These are phyloP conservation scores for Aix galericulata DNA, from an alignment of 2,113 vertebrate species.

Conservation along the genomic window DNA sequence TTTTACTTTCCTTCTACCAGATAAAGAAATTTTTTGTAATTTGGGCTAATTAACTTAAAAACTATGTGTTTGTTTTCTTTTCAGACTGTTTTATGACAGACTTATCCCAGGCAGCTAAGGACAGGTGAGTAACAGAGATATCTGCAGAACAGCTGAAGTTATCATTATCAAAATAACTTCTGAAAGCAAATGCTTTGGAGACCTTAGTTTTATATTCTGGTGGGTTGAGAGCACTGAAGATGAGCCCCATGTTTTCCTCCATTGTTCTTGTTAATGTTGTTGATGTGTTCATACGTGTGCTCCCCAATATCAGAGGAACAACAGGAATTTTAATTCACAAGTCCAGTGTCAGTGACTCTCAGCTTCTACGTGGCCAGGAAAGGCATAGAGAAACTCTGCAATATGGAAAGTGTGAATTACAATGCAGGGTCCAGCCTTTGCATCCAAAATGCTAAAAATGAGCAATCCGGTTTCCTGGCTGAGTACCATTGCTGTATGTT, in stretches of 20 bases:
- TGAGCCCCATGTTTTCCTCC: background rate
- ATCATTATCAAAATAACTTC: background rate
- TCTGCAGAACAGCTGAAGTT: background rate
- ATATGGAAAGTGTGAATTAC: background rate
- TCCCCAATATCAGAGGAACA: background rate
- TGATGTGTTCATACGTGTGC: background rate
- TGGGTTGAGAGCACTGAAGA: background rate
- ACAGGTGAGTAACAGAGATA: conserved; percentile 56
- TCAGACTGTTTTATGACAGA: conserved; percentile 1
- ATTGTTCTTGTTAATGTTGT: background rate
- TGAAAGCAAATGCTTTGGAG: background rate
- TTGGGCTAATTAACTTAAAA: background rate
- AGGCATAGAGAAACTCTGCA: background rate
- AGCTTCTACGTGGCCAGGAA: background rate
- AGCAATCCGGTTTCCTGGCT: background rate
- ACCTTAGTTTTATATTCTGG: background rate
- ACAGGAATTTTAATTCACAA: background rate
- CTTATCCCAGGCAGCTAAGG: conserved; percentile 16
- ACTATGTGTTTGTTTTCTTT: background rate
- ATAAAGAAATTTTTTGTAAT: too few species aligned
- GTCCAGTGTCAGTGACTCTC: background rate
- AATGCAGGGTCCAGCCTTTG: background rate
- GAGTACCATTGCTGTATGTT: background rate
- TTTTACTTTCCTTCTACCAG: background rate
- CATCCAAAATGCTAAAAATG: background rate